phyloP scores from a whole-genome alignment of 1,140 invertebrate species.

The Geopemphigus sp. region DNA sequence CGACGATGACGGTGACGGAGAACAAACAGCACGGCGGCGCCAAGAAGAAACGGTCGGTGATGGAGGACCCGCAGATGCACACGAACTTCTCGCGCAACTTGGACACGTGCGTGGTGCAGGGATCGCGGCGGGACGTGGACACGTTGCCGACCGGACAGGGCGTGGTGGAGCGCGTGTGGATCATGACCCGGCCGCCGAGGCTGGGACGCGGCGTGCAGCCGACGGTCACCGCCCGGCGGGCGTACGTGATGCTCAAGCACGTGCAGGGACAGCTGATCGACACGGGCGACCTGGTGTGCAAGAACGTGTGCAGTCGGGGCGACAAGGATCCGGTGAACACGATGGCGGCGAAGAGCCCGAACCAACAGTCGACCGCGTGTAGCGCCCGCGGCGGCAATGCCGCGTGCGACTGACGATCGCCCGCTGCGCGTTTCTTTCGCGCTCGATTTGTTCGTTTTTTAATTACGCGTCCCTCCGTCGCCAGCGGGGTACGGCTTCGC shows the following conservation, averaged over 20 bases:
- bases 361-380: neutral
- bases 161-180: slow-evolving; percentile 26
- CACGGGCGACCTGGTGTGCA: neutral
- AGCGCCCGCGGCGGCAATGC: neutral
- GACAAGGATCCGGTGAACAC: neutral
- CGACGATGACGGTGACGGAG: neutral
- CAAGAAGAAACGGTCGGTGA: too few relatives aligned
- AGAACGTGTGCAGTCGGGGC: slow-evolving; percentile 4
- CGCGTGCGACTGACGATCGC: neutral
- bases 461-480: too few relatives aligned
- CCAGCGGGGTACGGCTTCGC: too few relatives aligned
- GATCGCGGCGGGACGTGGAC: neutral
- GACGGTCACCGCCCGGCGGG: neutral
- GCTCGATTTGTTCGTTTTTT: too few relatives aligned
- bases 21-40: neutral
- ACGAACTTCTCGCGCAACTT: slow-evolving; percentile 17
- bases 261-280: slow-evolving; percentile 33
- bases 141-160: neutral
- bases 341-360: too few relatives aligned
- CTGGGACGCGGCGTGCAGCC: slow-evolving; percentile 7
- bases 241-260: slow-evolving; percentile 27
- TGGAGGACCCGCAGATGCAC: slow-evolving; percentile 13
- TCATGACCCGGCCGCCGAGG: slow-evolving; percentile 21
- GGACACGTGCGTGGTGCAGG: slow-evolving; percentile 36
- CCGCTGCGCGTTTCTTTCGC: too few relatives aligned